Evolutionary conservation across 2,113 vertebrate genomes (phyloP).

Genomic region (Pungitius pungitius): DNA sequence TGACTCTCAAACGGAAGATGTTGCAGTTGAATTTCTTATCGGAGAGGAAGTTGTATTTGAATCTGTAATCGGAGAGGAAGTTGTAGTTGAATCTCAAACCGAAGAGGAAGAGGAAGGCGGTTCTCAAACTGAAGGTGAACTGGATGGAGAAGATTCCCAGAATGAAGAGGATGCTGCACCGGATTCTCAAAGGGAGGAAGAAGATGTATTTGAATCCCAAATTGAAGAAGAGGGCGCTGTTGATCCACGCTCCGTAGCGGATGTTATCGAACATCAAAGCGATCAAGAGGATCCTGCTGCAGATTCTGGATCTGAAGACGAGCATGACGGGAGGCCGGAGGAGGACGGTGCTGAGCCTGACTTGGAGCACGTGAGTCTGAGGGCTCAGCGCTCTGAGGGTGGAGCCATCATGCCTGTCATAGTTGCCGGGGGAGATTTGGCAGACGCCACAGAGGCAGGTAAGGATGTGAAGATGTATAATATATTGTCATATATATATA

Average conservation of each 20-base stretch:
- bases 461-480: slow-evolving; percentile 1
- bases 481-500: neutral
- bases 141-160: no score
- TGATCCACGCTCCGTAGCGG: slow-evolving; percentile 6
- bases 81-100: neutral
- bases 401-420: slow-evolving; percentile 12
- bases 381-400: slow-evolving; percentile 54
- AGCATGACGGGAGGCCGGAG: neutral
- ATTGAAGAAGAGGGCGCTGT: neutral
- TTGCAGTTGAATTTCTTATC: slow-evolving; percentile 3
- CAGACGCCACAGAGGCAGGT: slow-evolving; percentile 50
- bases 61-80: neutral
- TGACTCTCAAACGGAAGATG: neutral
- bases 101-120: neutral
- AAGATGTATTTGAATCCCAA: neutral
- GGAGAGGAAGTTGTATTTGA: neutral
- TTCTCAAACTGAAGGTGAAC: slow-evolving; percentile 1
- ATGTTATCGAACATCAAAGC: neutral
- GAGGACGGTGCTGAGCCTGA: neutral
- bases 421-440: slow-evolving; percentile 12
- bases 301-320: slow-evolving; percentile 22
- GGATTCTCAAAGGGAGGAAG: slow-evolving; percentile 20
- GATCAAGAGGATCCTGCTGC: neutral
- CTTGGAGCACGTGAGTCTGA: slow-evolving; percentile 44
- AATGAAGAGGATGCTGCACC: slow-evolving; percentile 3